Conservation (phyloP, 30 jellyfish, hydroid and myxozoan species). For the Chrysaora quinquecirrha region DNA sequence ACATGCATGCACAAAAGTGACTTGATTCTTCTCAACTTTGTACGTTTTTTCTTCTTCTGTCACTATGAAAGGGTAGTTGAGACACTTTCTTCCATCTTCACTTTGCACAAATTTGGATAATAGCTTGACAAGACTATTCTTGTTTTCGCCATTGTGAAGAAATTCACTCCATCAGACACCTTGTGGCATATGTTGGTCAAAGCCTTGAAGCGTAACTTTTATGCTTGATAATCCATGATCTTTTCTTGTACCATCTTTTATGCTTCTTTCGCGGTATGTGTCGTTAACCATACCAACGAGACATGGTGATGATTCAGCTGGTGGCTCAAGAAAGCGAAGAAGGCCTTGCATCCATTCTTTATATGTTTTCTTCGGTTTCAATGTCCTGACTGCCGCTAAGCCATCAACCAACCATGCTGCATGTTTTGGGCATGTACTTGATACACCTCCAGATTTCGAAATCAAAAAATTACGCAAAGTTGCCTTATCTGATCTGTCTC, state of each 20-base stretch:
- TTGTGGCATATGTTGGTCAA: background rate
- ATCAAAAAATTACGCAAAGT: background rate
- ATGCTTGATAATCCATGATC: background rate
- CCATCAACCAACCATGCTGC: slow-evolving; percentile 2
- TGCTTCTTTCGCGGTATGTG: background rate
- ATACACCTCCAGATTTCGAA: background rate
- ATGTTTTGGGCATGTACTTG: background rate
- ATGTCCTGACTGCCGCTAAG: background rate
- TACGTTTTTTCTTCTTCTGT: background rate
- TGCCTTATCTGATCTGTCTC: background rate
- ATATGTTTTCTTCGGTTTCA: background rate
- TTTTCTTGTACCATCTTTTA: background rate
- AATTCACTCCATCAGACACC: background rate
- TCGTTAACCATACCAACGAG: background rate
- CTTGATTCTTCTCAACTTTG: background rate
- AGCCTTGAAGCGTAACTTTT: background rate
- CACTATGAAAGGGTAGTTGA: background rate
- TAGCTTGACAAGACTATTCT: background rate
- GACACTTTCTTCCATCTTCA: background rate
- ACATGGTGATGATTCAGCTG: background rate
- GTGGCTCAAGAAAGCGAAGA: slow-evolving; percentile 1
- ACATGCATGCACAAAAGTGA: background rate
- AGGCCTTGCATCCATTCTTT: background rate
- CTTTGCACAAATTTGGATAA: background rate
- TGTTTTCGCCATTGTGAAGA: background rate